Conservation (phyloP, 2,888 invertebrate genomes). For the Drosophila falleni region DNA sequence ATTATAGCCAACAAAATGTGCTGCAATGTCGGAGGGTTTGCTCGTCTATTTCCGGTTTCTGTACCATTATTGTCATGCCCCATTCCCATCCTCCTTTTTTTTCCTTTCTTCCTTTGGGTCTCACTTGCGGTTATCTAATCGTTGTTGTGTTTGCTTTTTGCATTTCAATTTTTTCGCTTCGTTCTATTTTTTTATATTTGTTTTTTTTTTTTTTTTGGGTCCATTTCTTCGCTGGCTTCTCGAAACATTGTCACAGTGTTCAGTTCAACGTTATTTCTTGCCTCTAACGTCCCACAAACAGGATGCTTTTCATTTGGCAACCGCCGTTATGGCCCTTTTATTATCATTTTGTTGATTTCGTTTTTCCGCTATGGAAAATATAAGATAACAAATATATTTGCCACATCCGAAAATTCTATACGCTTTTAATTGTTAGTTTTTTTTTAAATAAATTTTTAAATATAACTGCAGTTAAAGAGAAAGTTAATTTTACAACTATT, state of each 20-base stretch:
- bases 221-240: slow-evolving; percentile 19
- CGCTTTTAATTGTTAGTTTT: slow-evolving; percentile 22
- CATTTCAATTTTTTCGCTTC: slow-evolving; percentile 59
- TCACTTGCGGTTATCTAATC: slow-evolving; percentile 68
- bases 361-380: slow-evolving; percentile 49
- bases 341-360: slow-evolving; percentile 77
- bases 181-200: slow-evolving; percentile 4
- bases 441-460: slow-evolving; percentile 1
- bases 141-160: slow-evolving; percentile 66
- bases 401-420: slow-evolving; percentile 18
- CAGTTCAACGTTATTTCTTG: slow-evolving; percentile 2
- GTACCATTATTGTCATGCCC: slow-evolving; percentile 58
- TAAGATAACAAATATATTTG: slow-evolving; percentile 18
- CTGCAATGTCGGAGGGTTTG: slow-evolving; percentile 19
- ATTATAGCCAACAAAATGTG: slow-evolving; percentile 35
- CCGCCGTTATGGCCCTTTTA: slow-evolving; percentile 63
- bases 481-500: neutral
- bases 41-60: slow-evolving; percentile 73
- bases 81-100: slow-evolving; percentile 6
- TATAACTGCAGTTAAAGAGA: neutral
- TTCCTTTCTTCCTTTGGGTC: slow-evolving; percentile 8
- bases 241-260: slow-evolving; percentile 38
- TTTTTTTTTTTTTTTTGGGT: slow-evolving; percentile 2
- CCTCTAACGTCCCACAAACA: slow-evolving; percentile 8
- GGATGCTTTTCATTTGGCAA: slow-evolving; percentile 54